Evolutionary conservation across 2,888 invertebrate species (phyloP), one percentile per base, ranked within the genome.

Genomic region (Elegia similella): DNA sequence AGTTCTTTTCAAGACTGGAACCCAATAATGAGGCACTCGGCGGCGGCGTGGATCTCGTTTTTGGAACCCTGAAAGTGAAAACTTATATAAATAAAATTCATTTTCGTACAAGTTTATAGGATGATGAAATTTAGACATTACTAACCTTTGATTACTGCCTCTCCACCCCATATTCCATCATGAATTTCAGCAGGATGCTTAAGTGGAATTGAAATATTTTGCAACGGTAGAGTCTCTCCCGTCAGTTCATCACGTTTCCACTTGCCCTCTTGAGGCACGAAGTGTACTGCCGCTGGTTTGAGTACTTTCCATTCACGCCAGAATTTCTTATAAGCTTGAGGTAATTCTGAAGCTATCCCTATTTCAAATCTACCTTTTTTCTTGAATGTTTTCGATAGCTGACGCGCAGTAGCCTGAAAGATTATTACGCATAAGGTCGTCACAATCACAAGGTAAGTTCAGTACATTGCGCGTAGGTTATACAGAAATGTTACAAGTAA

Each of bases 151-250:
- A 99, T 90, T 0, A 99, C 93, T 34, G 95, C 97, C 91, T 99
- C 99, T 7, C 99, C 99, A 62, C 98, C 99, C 99, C 99, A 99
- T 64, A 99, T 92, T 34, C 98, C 98, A 47, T 94, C 74, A 78
- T 98, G 91, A 57, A 95, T 91, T 87, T 99, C 97, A 42, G 93
- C 89, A 0, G 98, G 96, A 78, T 94, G 95, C 63, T 94, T 93
- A 1, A 98, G 74, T 0, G 96, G 96, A 32, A 99, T 83, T 32
- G 95, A 94, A 44, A 94, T 73, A 87, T 97, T 95, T 78, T 97
- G 96, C 52, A 97, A 88, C 0, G 95, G 95, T 59, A 86, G 77
- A 10, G 96, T 94, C 87, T 94, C 93, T 56, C 96, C 96, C 54
- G 95, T 95, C 15, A 94, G 76, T 60, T 95, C 95, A 78, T 96